These are phyloP conservation scores for Syngnathus scovelli DNA, from an alignment of 2,113 vertebrate species.

Conservation along the genomic window DNA sequence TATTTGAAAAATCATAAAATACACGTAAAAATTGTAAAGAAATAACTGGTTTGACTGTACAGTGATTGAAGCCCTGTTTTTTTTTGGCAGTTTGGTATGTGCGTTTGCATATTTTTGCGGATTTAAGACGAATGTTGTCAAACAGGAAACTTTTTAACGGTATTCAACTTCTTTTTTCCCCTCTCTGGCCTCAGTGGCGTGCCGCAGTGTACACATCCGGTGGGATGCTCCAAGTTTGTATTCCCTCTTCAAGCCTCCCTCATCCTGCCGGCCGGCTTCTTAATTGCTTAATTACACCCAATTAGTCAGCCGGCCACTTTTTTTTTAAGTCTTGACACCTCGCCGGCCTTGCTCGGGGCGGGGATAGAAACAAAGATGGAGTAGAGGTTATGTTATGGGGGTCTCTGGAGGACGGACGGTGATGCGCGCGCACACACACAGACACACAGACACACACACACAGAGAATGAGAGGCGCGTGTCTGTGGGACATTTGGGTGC, in stretches of 20 bases:
- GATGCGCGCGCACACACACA: slow-evolving; percentile 31
- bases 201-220: neutral
- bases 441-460: slow-evolving; percentile 28
- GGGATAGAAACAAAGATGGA: slow-evolving; percentile 21
- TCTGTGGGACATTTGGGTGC: slow-evolving; percentile 60
- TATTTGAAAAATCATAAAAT: too few species aligned
- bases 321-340: slow-evolving; percentile 27
- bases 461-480: slow-evolving; percentile 32
- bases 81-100: too few species aligned
- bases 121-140: too few species aligned
- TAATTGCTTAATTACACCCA: slow-evolving; percentile 69
- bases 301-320: slow-evolving; percentile 59
- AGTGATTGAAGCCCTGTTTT: neutral
- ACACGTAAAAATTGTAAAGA: too few species aligned
- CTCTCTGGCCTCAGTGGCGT: neutral
- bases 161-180: neutral
- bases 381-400: slow-evolving; percentile 11
- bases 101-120: neutral
- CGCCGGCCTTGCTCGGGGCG: slow-evolving; percentile 27
- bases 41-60: neutral
- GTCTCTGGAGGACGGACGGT: slow-evolving; percentile 50
- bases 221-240: neutral
- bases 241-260: neutral
- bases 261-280: slow-evolving; percentile 18
- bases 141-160: too few species aligned